phyloP scores from a whole-genome alignment of 2,888 invertebrate species.

The Amblyjoppa fuscipennis region DNA sequence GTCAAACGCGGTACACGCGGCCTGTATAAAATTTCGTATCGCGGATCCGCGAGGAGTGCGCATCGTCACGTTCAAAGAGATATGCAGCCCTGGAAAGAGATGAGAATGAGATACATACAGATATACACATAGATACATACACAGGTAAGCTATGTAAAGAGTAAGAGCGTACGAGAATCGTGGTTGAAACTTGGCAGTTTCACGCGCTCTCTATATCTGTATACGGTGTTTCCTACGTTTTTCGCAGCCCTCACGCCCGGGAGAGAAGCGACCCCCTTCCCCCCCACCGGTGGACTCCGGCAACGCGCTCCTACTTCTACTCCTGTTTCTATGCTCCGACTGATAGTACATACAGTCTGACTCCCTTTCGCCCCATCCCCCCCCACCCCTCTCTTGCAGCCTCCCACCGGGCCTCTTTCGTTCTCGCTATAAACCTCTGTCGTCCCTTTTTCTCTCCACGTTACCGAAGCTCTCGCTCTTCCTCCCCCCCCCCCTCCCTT shows the following conservation, averaged over 20 bases:
- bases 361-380: constrained; percentile 21
- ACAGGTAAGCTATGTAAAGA: background rate
- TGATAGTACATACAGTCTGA: constrained; percentile 35
- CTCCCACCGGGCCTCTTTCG: constrained; percentile 6
- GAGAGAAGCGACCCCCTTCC: constrained; percentile 62
- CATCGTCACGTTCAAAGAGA: constrained; percentile 43
- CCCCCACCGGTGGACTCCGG: background rate
- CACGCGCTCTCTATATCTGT: background rate
- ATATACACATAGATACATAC: background rate
- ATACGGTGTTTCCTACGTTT: constrained; percentile 62
- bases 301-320: constrained; percentile 22
- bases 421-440: constrained; percentile 29
- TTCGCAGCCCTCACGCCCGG: constrained; percentile 67
- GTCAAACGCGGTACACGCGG: background rate
- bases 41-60: constrained; percentile 18
- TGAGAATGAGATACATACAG: background rate
- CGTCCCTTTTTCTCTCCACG: constrained; percentile 17
- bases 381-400: constrained; percentile 55
- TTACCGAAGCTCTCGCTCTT: constrained; percentile 61
- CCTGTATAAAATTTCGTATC: constrained; percentile 38
- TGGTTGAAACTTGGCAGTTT: constrained; percentile 6
- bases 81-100: background rate
- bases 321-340: constrained; percentile 9
- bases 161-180: background rate
- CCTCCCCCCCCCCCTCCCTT: constrained; percentile 62